Conservation (phyloP, 1,140 invertebrate genomes). For the Achatina immaculata region DNA sequence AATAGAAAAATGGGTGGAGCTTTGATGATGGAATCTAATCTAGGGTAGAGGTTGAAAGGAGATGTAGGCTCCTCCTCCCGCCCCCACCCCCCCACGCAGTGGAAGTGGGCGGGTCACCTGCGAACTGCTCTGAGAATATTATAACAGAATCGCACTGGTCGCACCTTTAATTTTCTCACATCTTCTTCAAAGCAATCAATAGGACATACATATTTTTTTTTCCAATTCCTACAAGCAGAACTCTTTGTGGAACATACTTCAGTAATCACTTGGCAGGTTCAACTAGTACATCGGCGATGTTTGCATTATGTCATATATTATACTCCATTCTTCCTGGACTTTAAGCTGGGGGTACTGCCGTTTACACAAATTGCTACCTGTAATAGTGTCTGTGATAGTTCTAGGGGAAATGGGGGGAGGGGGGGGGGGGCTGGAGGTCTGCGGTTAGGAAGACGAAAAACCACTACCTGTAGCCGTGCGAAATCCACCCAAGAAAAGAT, state of each 20-base stretch:
- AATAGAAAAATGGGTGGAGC: neutral
- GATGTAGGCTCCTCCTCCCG: neutral
- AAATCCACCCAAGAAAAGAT: too few species aligned
- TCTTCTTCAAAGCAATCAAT: neutral
- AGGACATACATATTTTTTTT: neutral
- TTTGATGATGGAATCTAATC: neutral
- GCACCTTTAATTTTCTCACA: neutral
- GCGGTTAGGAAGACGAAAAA: neutral
- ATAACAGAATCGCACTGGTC: neutral
- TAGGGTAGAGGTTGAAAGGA: neutral
- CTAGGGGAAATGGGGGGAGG: too few species aligned
- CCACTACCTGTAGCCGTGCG: neutral
- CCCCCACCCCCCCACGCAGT: too few species aligned
- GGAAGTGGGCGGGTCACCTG: neutral
- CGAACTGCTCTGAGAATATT: neutral
- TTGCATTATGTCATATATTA: slow-evolving; percentile 1
- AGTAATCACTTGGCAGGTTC: slow-evolving; percentile 14
- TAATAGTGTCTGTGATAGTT: too few species aligned
- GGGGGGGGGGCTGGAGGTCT: too few species aligned
- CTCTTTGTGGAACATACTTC: neutral
- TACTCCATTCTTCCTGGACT: neutral
- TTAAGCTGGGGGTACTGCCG: neutral
- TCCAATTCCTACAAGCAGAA: neutral
- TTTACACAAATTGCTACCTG: neutral
- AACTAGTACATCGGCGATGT: neutral